These are phyloP conservation scores for Cheiracanthium punctorium DNA, from an alignment of 2,888 invertebrate species.

Conservation along the genomic window DNA sequence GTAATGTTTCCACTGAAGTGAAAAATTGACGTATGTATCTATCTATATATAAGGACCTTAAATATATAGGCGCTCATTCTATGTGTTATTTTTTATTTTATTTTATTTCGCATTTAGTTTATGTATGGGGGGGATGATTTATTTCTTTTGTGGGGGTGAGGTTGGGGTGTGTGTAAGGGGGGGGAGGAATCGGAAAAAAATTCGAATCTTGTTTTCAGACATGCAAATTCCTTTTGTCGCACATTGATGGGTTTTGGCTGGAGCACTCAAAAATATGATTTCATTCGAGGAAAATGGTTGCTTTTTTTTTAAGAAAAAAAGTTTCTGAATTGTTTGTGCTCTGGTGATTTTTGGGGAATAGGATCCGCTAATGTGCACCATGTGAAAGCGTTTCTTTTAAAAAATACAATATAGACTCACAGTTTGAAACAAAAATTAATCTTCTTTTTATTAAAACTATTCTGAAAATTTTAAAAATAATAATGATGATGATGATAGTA, in stretches of 20 bases:
- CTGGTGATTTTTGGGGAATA: background rate
- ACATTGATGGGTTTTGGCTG: constrained; percentile 11
- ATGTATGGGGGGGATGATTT: no score
- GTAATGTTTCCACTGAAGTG: constrained; percentile 54
- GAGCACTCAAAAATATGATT: background rate
- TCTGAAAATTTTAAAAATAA: no score
- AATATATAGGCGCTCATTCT: constrained; percentile 43
- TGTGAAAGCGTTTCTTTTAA: background rate
- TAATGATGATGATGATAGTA: no score
- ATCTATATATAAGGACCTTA: constrained; percentile 40
- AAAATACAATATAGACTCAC: background rate
- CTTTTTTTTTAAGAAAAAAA: background rate
- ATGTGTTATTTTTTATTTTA: constrained; percentile 25
- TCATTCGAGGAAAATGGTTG: background rate
- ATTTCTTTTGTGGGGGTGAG: constrained; percentile 20
- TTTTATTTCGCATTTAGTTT: background rate
- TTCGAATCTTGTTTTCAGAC: constrained; percentile 38
- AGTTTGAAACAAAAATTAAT: no score
- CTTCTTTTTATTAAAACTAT: no score
- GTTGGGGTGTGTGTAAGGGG: background rate
- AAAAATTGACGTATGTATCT: constrained; percentile 67
- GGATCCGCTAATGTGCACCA: background rate
- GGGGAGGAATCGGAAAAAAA: background rate
- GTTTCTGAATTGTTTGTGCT: background rate
- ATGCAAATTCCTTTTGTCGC: constrained; percentile 52